Base-by-base conservation (phyloP, 2,113 vertebrate species). In the Engystomops pustulosus region DNA sequence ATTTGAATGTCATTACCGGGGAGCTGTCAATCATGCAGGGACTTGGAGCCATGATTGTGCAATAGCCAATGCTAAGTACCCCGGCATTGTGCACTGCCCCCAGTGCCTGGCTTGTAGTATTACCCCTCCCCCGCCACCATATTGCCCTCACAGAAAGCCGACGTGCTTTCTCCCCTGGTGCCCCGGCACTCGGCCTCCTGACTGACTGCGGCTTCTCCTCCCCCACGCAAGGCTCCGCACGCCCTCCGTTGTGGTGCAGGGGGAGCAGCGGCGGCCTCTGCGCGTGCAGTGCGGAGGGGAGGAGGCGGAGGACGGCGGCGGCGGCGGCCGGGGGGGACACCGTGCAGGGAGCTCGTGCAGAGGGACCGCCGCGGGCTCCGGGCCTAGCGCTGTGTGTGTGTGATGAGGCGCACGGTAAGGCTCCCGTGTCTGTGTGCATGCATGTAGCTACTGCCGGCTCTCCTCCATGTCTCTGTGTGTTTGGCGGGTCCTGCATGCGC, bases 321-420 rank as follows among this genome's bases (percentile, higher is more conserved):
- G 10, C 51, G 4, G 51, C 18, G 38, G 38, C 38, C 38, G 38
- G 38, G 38, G 38, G 38, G 38, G 38, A 41, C 4, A 4, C 8
- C 58, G 30, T 85, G 84, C 74, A 80, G 84, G n/a, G 38, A 41
- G 38, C 38, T 41, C 58, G 30, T 85, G 84, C 74, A 80, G 84
- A n/a, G n/a, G n/a, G n/a, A 84, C 55, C 36, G 81, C 81, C 81
- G 81, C 81, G 81, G 81, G 74, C 74, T 70, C 47, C 83, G 62
- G 83, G 83, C 83, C 83, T 84, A 84, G 83, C 83, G 83, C 83
- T 44, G 74, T 85, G 23, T 83, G 79, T 55, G 17, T 38, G 67
- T 71, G 85, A 69, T 44, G 34, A 81, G 77, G 75, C 45, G 65
- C 65, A 72, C 20, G 71, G 41, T 72, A 11, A 60, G 69, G 47